Evolutionary conservation across 2,113 vertebrate genomes (phyloP).

Genomic region (Baryphthengus martii): DNA sequence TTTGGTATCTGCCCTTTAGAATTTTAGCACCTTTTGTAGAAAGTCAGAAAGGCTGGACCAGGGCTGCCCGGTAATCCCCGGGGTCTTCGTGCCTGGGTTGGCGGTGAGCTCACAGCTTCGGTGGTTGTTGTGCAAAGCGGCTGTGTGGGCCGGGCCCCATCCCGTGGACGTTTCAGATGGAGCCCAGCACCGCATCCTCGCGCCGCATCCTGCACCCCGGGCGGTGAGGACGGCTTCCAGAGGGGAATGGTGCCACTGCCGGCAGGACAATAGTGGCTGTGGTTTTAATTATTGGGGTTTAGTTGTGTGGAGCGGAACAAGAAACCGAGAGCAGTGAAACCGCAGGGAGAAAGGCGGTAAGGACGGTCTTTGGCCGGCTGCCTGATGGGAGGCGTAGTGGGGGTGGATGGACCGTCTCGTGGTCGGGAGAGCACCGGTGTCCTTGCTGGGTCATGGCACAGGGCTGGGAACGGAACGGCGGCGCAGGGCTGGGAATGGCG

Average conservation of each 20-base stretch:
- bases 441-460: rapidly evolving
- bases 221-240: not conserved
- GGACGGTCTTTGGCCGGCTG: not conserved
- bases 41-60: not conserved
- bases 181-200: rapidly evolving
- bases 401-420: rapidly evolving
- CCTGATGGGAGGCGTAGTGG: not conserved
- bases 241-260: not conserved
- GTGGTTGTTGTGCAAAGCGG: rapidly evolving
- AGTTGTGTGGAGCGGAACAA: not conserved
- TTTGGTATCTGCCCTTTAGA: not conserved
- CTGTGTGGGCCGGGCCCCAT: rapidly evolving
- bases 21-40: not conserved
- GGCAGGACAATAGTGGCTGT: not conserved
- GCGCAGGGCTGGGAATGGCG: rapidly evolving
- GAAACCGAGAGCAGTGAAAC: not conserved
- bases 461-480: rapidly evolving
- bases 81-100: not conserved
- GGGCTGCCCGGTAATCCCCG: not conserved
- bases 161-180: rapidly evolving
- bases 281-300: not conserved
- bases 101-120: rapidly evolving
- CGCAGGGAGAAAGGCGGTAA: not conserved
- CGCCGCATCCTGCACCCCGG: rapidly evolving
- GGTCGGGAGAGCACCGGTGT: rapidly evolving